Conservation (phyloP, 1,140 invertebrate genomes). For the Cydia fagiglandana region DNA sequence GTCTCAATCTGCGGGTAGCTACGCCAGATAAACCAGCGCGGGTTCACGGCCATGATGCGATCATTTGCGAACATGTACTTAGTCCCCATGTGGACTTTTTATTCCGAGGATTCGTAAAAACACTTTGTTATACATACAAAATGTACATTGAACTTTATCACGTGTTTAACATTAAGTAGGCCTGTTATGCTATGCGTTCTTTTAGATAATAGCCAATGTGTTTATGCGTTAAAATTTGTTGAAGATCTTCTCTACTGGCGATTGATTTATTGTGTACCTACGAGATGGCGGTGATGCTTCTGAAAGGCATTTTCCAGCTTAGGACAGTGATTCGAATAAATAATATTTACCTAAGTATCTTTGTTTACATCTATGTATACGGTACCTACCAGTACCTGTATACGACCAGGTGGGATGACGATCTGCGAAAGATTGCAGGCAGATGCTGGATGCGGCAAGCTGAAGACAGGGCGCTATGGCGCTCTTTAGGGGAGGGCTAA, state of each 20-base stretch:
- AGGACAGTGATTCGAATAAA: too few relatives aligned
- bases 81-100: slow-evolving; percentile 48
- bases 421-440: too few relatives aligned
- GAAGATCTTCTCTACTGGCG: neutral
- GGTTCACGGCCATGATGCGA: slow-evolving; percentile 64
- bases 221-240: slow-evolving; percentile 8
- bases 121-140: slow-evolving; percentile 38
- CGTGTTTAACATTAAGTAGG: slow-evolving; percentile 38
- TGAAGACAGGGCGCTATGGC: too few relatives aligned
- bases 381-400: too few relatives aligned
- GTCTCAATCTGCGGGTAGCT: slow-evolving; percentile 45
- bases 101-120: slow-evolving; percentile 40
- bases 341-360: too few relatives aligned
- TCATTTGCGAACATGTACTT: slow-evolving; percentile 52
- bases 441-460: too few relatives aligned
- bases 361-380: too few relatives aligned
- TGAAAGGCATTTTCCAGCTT: too few relatives aligned
- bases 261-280: slow-evolving; percentile 4
- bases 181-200: slow-evolving; percentile 38
- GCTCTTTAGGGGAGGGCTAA: too few relatives aligned
- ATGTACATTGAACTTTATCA: slow-evolving; percentile 42
- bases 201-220: slow-evolving; percentile 36
- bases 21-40: slow-evolving; percentile 56
- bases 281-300: neutral
- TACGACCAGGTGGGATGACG: too few relatives aligned